Base-by-base conservation (phyloP, 2,797 vertebrate genomes). In the Enoplosus armatus region DNA sequence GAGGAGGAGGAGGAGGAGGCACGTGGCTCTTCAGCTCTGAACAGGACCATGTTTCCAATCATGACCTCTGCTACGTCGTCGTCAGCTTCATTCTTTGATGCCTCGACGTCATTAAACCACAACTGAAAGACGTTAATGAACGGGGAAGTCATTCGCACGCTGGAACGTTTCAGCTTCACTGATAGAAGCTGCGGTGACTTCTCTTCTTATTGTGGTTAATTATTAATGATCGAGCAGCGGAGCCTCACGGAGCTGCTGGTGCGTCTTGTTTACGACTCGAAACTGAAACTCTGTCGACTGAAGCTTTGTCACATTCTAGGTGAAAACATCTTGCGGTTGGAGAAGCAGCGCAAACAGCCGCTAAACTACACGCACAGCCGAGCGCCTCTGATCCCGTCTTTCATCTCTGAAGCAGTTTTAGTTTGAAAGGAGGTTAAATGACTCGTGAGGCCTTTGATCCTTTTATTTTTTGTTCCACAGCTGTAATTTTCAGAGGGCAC, bases 381-480 rank as follows among this genome's bases (percentile, higher is more conserved):
- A 47, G 31, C 15, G 27, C 24, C 77, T 77, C 55, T 74, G 63
- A 79, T 58, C 59, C n/a, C 0, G 9, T 12, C 61, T 79, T 77
- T 84, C 51, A 77, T 74, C 75, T 67, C 16, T 47, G 70, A 35
- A 11, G 51, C 45, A 4, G 8, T 56, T 45, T 45, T 0, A 20
- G 9, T 65, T 67, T 76, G 65, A 79, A 67, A 61, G 59, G 55
- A 80, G 3, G 60, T 43, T 72, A 51, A 79, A 88, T 61, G 65
- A 71, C 74, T 58, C 37, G 22, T 53, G 61, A 59, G 8, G 31
- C 20, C 50, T 87, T 77, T 85, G 75, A 85, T 83, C 35, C 69
- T 53, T 67, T 26, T 15, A 37, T 15, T 60, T 55, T 66, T 33
- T 24, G 39, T 55, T 51, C 26, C 14, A 15, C 26, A 12, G 51